A percentile compares a stretch with the other conserved stretches of the same genome.
Evolutionary conservation across 2,888 invertebrate genomes (phyloP).

Genomic region (Pyrochroa serraticornis): DNA sequence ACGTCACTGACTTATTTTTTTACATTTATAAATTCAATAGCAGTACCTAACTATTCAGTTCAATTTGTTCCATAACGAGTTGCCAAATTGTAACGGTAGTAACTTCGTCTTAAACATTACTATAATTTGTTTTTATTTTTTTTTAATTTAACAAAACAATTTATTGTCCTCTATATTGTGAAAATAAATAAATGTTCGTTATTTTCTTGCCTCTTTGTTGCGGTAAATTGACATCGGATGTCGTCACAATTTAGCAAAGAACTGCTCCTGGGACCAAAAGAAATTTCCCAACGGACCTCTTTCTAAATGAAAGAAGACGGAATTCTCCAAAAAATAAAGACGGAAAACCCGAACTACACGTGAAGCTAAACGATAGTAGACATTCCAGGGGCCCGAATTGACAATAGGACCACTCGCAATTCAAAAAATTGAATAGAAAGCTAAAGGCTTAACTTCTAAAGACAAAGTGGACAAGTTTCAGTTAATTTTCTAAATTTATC

Average conservation of each 20-base stretch:
- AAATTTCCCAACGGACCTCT: not conserved
- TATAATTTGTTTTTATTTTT: slow-evolving; percentile 8
- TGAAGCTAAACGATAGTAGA: too few species aligned
- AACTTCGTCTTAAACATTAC: too few species aligned
- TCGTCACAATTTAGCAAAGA: not conserved
- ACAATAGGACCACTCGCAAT: too few species aligned
- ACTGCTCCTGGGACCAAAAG: not conserved
- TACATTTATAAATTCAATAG: not conserved
- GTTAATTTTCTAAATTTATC: too few species aligned
- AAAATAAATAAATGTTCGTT: slow-evolving; percentile 35
- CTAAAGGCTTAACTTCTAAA: too few species aligned
- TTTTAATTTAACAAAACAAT: slow-evolving; percentile 14
- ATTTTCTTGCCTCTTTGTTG: slow-evolving; percentile 12
- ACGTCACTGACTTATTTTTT: slow-evolving; percentile 5
- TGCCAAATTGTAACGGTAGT: slow-evolving; percentile 13
- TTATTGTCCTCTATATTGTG: slow-evolving; percentile 26
- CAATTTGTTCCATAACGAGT: slow-evolving; percentile 8
- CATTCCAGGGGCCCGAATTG: too few species aligned
- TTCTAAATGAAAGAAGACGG: not conserved
- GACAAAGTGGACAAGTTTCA: too few species aligned
- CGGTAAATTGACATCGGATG: not conserved
- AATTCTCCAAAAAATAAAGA: too few species aligned
- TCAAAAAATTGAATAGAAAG: too few species aligned
- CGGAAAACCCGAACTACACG: too few species aligned
- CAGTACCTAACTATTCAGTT: too few species aligned